Evolutionary conservation across 1,140 invertebrate species (phyloP).

Genomic region (Rhopalosiphum maidis): DNA sequence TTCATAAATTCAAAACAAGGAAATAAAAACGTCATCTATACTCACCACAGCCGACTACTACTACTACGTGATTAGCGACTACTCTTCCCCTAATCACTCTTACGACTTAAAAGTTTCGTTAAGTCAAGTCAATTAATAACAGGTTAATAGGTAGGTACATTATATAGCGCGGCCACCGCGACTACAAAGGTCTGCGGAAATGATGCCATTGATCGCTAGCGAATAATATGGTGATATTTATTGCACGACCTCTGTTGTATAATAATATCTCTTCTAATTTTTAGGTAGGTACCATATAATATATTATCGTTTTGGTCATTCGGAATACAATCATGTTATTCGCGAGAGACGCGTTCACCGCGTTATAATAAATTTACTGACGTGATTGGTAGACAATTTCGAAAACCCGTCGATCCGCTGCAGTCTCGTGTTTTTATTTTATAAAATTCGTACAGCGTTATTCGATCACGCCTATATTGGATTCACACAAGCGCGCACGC

Average conservation of each 20-base stretch:
- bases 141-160: no score
- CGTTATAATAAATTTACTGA: no score
- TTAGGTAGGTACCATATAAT: no score
- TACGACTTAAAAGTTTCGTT: background rate
- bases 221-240: no score
- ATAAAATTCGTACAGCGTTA: background rate
- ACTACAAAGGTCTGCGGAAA: no score
- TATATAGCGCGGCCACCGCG: no score
- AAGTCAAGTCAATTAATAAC: no score
- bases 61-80: background rate
- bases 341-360: no score
- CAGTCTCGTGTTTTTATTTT: background rate
- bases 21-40: background rate
- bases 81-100: background rate
- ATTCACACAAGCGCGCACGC: background rate
- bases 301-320: background rate
- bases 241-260: no score
- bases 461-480: background rate
- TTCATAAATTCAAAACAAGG: background rate
- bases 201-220: no score
- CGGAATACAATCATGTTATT: background rate
- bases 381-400: background rate
- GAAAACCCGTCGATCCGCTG: background rate
- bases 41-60: background rate
- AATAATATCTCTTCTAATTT: no score